Conservation (phyloP, 2,113 vertebrate genomes). For the Chunga burmeisteri region DNA sequence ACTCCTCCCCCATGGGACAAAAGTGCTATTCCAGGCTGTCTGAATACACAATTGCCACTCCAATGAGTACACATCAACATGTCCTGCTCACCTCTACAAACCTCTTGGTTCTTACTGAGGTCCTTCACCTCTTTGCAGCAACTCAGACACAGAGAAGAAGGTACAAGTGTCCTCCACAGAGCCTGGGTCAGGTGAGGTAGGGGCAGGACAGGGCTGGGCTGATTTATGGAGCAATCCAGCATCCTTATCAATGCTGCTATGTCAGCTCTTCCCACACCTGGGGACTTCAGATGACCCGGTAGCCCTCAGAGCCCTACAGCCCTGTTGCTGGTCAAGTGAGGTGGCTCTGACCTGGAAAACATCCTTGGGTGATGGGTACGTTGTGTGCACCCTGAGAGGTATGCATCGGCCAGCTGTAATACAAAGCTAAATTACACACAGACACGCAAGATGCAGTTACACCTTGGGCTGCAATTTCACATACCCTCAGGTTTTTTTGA, state of each 20-base stretch:
- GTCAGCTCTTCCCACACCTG: neutral
- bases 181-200: rapidly evolving
- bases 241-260: neutral
- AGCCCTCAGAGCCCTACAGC: neutral
- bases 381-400: neutral
- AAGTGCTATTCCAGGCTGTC: neutral
- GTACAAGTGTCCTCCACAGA: neutral
- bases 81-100: neutral
- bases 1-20: neutral
- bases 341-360: neutral
- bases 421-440: neutral
- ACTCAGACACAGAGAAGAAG: neutral
- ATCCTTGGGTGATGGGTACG: neutral
- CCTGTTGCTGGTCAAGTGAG: neutral
- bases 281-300: neutral
- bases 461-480: neutral
- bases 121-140: neutral
- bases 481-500: neutral
- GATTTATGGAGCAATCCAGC: neutral
- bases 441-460: neutral
- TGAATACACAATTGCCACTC: neutral
- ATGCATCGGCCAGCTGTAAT: neutral
- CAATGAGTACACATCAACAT: rapidly evolving
- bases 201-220: neutral
- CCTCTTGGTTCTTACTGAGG: neutral